phyloP scores from a whole-genome alignment of 2,888 invertebrate genomes.

The Noctua comes region DNA sequence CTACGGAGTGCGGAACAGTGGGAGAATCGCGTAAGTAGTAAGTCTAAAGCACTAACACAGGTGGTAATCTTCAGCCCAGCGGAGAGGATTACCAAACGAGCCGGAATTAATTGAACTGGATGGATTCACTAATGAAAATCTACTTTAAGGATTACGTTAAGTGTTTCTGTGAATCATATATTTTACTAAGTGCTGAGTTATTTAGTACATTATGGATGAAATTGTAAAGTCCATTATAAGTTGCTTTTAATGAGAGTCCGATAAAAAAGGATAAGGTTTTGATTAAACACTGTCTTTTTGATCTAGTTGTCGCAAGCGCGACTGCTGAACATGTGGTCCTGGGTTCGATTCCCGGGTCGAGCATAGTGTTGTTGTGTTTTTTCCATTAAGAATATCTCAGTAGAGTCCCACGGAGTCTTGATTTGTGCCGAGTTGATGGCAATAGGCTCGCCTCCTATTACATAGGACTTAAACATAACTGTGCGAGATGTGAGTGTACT shows the following conservation, averaged over 20 bases:
- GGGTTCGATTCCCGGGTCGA: no score
- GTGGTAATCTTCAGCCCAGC: constrained; percentile 27
- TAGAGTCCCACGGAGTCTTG: no score
- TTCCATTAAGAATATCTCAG: no score
- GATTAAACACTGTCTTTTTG: background rate
- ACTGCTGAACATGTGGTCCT: no score
- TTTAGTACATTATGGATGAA: background rate
- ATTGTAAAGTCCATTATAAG: background rate
- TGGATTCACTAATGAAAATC: constrained; percentile 32
- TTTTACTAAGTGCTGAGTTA: background rate
- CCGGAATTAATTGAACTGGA: constrained; percentile 25
- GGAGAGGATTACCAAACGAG: constrained; percentile 33
- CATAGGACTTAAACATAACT: no score
- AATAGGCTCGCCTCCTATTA: no score
- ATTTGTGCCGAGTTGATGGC: no score
- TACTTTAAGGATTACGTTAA: constrained; percentile 26
- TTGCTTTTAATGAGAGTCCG: background rate
- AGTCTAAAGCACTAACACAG: constrained; percentile 18
- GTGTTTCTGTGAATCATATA: background rate
- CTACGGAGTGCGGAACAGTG: no score
- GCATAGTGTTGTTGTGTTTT: no score
- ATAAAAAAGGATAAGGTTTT: background rate
- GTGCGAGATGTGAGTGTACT: no score
- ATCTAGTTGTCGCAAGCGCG: no score
- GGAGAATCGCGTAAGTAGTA: background rate